Evolutionary conservation across 2,797 vertebrate species (phyloP), one percentile per base, ranked within the genome.

Genomic region (Heterohyrax brucei): DNA sequence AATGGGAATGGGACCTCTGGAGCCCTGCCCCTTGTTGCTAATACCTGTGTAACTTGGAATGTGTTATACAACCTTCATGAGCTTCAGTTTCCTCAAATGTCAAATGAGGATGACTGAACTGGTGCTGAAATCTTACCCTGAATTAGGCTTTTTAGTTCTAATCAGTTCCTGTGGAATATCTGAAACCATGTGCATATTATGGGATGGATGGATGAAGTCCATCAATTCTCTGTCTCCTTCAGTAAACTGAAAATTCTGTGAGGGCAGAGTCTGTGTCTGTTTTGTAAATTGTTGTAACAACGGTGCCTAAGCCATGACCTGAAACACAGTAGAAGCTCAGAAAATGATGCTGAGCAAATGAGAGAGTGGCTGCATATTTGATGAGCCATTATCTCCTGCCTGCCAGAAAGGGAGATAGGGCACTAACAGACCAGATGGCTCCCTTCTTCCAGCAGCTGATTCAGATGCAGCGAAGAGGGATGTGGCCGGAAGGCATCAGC

Each of bases 241-340:
- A 39, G 56, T 64, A n/a, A 53, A 50, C 39, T 88, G 1, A 33
- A 46, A 80, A 76, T 82, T 62, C 66, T 24, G 10, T 21, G 53
- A 89, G 46, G 53, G 21, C 9, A 24, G 46, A 8, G 3, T 62
- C 30, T n/a, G 84, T 10, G 2, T 91, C 56, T 53, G 1, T 46
- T 68, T 75, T 64, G 68, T 61, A 4, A 1, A 7, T n/a, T 13
- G 0, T 53, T 1, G 0, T 66, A n/a, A 59, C 33, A 0, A 0
- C 13, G 44, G 56, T 21, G 13, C 12, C 3, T 22, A 24, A 72
- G 10, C 4, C 33, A 46, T 30, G 19, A 39, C 16, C 39, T 4
- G 86, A 62, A 14, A 53, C 33, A 28, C 9, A 9, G 16, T 5
- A 6, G 62, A 81, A 33, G 33, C 22, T 26, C n/a, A 2, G 28